Base-by-base conservation (phyloP, 2,888 invertebrate genomes). In the Phyllotreta cruciferae region DNA sequence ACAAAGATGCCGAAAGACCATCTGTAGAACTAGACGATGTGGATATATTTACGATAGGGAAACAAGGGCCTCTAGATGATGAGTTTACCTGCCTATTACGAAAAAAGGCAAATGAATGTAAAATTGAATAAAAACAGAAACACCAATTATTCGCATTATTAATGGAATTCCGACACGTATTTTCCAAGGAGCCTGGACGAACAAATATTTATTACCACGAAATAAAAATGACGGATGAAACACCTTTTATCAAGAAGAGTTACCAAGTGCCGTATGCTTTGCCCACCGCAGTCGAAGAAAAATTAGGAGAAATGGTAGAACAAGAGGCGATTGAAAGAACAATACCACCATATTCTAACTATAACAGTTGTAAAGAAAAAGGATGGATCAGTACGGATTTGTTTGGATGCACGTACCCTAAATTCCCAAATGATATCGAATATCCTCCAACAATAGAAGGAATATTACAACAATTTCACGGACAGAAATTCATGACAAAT, bases 401-500 rank as follows among this genome's bases (percentile, higher is more conserved):
- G 64, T 44, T 41, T 64, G 7, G 64, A 62, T 44, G 62, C 62
- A 6, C 36, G 62, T 37, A 10, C 13, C 3, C 42, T 66, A 11
- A 67, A 67, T 13, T 36, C 36, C 9, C 54, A 63, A 9, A 60
- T 64, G 35, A 41, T 41, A 41, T 3, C 41, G 41, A 41, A 41
- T n/a, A 4, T 4, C 41, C 10, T 3, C 6, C 41, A 9, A 41
- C 41, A 41, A 41, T 41, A n/a, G 41, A 41, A n/a, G 41, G 4
- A 10, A 41, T 41, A 10, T 10, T 41, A 10, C 41, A 41, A 41
- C 41, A 41, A 41, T 41, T 10, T 7, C 42, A 42, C n/a, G 10
- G 3, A 45, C 8, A 13, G 6, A 56, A 61, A n/a, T 69, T 62
- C 13, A 61, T 73, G 9, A 55, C 65, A 0, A 62, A 64, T 2